Evolutionary conservation across 2,797 vertebrate genomes (phyloP).

Genomic region (Syngnathus rostellatus): DNA sequence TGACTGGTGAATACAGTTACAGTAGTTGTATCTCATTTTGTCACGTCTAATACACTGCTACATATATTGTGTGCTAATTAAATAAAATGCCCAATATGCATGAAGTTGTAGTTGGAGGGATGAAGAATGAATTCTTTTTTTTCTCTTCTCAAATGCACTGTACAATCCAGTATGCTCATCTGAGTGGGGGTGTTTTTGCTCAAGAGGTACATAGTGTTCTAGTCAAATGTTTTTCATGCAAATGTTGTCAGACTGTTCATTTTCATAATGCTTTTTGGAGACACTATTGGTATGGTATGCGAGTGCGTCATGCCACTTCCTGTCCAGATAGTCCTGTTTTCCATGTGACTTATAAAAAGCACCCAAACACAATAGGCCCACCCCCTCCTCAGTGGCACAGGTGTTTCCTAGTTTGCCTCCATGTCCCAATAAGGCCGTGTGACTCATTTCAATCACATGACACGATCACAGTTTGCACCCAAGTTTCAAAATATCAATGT

Average conservation of each 20-base stretch:
- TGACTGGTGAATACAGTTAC: no score
- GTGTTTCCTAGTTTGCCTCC: conserved; percentile 68
- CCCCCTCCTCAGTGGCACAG: conserved; percentile 46
- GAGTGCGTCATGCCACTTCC: conserved; percentile 53
- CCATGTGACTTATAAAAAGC: conserved; percentile 59
- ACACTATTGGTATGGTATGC: conserved; percentile 27
- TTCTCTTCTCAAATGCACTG: not conserved
- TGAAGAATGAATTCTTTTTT: no score
- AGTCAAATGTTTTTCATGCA: not conserved
- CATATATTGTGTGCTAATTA: no score
- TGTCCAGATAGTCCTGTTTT: conserved; percentile 51
- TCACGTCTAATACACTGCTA: no score
- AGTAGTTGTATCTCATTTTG: no score
- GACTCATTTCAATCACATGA: conserved; percentile 38
- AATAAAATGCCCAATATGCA: no score
- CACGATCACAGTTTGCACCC: conserved; percentile 22
- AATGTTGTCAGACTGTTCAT: conserved; percentile 1
- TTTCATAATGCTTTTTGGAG: not conserved
- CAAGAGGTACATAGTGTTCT: not conserved
- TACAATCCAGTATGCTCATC: not conserved
- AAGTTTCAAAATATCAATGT: not conserved
- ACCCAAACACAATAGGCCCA: conserved; percentile 58
- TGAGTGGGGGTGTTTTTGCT: not conserved
- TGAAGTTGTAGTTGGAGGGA: no score
- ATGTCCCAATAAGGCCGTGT: conserved; percentile 37